Evolutionary conservation across 2,797 vertebrate species (phyloP).

Genomic region (Crocidura indochinensis): DNA sequence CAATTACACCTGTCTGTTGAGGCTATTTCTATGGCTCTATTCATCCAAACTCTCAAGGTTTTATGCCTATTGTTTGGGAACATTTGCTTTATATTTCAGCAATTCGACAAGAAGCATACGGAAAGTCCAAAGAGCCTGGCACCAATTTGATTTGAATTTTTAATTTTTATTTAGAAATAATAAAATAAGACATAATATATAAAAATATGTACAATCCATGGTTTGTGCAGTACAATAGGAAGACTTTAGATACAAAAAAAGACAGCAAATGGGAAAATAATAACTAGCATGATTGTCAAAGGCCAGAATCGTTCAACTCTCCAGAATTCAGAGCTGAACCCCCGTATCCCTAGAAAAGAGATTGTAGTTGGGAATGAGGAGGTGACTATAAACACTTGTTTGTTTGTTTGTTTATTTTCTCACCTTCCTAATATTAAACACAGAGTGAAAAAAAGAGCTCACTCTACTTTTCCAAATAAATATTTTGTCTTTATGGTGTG

Average conservation of each 20-base stretch:
- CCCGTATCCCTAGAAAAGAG: slow-evolving; percentile 88
- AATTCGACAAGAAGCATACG: background rate
- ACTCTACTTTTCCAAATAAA: slow-evolving; percentile 78
- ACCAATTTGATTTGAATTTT: slow-evolving; percentile 81
- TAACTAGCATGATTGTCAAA: slow-evolving; percentile 91
- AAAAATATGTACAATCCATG: slow-evolving; percentile 99
- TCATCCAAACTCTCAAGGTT: slow-evolving; percentile 42
- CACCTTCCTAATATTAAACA: slow-evolving; percentile 86
- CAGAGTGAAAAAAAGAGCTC: slow-evolving; percentile 83
- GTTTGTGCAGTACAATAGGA: slow-evolving; percentile 99
- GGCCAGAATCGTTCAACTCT: slow-evolving; percentile 87
- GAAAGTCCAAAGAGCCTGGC: slow-evolving; percentile 46
- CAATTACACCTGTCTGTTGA: slow-evolving; percentile 10
- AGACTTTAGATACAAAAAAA: slow-evolving; percentile 96
- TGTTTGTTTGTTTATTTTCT: slow-evolving; percentile 82
- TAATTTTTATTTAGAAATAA: slow-evolving; percentile 98
- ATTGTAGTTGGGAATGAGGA: slow-evolving; percentile 82
- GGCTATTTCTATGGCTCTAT: slow-evolving; percentile 65
- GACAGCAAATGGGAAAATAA: slow-evolving; percentile 91
- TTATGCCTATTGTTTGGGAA: slow-evolving; percentile 27
- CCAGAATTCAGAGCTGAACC: slow-evolving; percentile 89
- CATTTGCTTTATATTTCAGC: background rate
- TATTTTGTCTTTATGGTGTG: slow-evolving; percentile 86
- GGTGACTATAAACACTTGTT: slow-evolving; percentile 86
- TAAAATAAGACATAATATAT: slow-evolving; percentile 99